A percentile compares a stretch with the other conserved stretches of the same genome.
Conservation (phyloP, 2,797 vertebrate species). For the Lepus townsendii region DNA sequence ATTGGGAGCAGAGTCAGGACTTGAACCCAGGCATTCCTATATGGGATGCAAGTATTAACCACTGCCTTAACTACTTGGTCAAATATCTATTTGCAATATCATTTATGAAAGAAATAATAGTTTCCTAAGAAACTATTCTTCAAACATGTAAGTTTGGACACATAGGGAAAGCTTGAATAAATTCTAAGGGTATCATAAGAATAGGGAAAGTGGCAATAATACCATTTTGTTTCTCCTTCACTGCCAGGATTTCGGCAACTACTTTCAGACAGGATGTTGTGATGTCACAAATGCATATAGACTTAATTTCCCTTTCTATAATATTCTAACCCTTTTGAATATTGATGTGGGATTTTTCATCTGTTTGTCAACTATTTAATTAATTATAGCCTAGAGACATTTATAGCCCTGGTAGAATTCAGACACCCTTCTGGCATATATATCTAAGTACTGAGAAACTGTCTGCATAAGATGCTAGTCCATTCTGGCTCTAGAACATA, state of each 20-base stretch:
- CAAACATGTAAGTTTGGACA: background rate
- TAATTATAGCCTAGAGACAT: background rate
- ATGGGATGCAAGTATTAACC: no score
- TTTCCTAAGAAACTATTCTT: conserved; percentile 1
- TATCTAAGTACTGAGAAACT: background rate
- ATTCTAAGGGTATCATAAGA: background rate
- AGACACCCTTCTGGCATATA: background rate
- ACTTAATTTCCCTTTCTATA: background rate
- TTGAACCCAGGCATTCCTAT: no score
- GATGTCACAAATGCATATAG: background rate
- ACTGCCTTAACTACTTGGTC: no score
- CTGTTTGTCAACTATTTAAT: background rate
- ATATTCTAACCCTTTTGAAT: conserved; percentile 41
- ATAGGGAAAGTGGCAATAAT: background rate
- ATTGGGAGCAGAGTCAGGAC: no score
- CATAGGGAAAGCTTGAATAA: background rate
- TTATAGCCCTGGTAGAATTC: background rate
- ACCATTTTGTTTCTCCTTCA: background rate
- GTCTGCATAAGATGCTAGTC: background rate
- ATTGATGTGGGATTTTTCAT: background rate
- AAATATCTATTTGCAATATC: no score
- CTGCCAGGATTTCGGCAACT: background rate
- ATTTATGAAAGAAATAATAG: background rate
- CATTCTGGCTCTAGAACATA: background rate
- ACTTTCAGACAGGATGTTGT: background rate